phyloP scores from a whole-genome alignment of 2,797 vertebrate species.

The Xerus rutilus region DNA sequence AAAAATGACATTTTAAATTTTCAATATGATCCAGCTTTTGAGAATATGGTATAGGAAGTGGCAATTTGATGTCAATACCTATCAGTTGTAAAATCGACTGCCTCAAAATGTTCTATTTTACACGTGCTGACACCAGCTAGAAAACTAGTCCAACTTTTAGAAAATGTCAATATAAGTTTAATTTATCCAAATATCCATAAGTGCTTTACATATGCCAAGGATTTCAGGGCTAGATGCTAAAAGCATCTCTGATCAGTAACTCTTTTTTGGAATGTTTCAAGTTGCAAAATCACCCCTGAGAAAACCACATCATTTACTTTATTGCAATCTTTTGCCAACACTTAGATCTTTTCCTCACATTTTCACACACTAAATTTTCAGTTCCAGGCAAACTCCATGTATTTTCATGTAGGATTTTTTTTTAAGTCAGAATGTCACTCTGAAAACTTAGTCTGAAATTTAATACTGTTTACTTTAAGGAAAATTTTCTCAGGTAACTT shows the following conservation, averaged over 20 bases:
- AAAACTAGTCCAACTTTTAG: constrained; percentile 79
- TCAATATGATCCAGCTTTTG: background rate
- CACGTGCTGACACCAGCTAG: constrained; percentile 77
- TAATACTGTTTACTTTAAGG: constrained; percentile 63
- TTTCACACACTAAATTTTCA: constrained; percentile 60
- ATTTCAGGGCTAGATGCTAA: constrained; percentile 73
- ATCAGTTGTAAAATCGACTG: constrained; percentile 68
- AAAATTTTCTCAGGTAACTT: constrained; percentile 61
- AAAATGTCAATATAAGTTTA: constrained; percentile 78
- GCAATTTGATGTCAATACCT: constrained; percentile 77
- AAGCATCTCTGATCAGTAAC: constrained; percentile 65
- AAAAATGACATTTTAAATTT: constrained; percentile 12
- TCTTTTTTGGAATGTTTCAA: constrained; percentile 66
- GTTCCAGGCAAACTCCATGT: constrained; percentile 53
- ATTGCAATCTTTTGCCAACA: constrained; percentile 53
- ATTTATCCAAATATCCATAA: constrained; percentile 60
- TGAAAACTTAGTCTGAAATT: constrained; percentile 65
- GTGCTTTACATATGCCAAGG: background rate
- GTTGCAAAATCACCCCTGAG: constrained; percentile 65
- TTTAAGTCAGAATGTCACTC: constrained; percentile 61
- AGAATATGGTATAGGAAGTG: background rate
- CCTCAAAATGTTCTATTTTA: constrained; percentile 80
- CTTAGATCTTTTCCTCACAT: constrained; percentile 58
- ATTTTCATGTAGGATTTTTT: constrained; percentile 62
- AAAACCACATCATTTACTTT: constrained; percentile 62